Base-by-base conservation (phyloP, 2,888 invertebrate species). In the Dioctria linearis region DNA sequence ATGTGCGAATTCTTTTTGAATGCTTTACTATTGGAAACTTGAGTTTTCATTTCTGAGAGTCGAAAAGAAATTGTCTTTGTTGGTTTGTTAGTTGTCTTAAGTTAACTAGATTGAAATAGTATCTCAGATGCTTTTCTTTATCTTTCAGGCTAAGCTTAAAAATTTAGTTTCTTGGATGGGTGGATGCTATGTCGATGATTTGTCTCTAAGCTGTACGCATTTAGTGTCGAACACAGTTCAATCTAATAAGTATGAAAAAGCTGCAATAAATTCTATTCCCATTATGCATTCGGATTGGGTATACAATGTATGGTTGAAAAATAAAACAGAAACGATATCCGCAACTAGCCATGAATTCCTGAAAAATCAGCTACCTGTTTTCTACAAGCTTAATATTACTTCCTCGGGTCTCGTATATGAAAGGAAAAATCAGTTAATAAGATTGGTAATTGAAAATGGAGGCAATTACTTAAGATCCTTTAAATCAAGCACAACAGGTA, bases 221-320 rank as follows among this genome's bases (percentile, higher is more conserved):
- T 90, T 98, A 37, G 91, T 98, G 3, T 94, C 96, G 1, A 93
- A 93, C 85, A 93, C 92, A 43, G 94, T 95, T 0, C 91, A 93
- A 82, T 94, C 95, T 0, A 92, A 92, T 80, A 96, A 96, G 88
- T 95, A 95, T 87, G 91, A 93, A 89, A 95, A 88, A 78, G 89
- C 88, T 3, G 86, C 86, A 0, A 82, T 88, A 4, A 86, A 86
- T 78, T 86, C 84, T 3, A 91, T 94, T 80, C 93, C 94, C 46
- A 91, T 97, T 8, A 94, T 97, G 93, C 91, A 92, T 4, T 91
- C 92, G 6, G 90, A 92, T 13, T 98, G 98, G 97, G 90, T 98
- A 0, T 90, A 93, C 51, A 92, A 92, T 0, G 94, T 97, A 0
- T 98, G 97, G 97, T 90, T 93, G 11, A 90, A 90, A 3, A 94